phyloP scores from a whole-genome alignment of 2,888 invertebrate genomes.

The Oscheius myriophilus region DNA sequence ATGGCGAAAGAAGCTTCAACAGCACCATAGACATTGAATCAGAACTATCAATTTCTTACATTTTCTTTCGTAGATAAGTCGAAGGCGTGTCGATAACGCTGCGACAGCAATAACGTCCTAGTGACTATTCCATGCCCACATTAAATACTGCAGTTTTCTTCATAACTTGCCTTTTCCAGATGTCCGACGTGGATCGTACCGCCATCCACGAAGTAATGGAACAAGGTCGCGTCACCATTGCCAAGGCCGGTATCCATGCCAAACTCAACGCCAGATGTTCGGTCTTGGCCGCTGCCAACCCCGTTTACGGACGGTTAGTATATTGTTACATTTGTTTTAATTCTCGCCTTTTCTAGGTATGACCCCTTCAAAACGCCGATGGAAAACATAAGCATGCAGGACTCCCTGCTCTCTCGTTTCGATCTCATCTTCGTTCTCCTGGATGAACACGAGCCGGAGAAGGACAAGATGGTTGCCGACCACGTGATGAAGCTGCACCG shows the following conservation, averaged over 20 bases:
- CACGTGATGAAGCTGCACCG: slow-evolving; percentile 97
- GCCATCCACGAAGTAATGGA: slow-evolving; percentile 99
- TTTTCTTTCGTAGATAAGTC: background rate
- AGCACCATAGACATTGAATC: background rate
- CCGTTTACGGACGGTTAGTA: slow-evolving; percentile 89
- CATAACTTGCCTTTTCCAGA: slow-evolving; percentile 78
- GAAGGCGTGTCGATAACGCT: background rate
- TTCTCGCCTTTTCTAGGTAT: slow-evolving; percentile 77
- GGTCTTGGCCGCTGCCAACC: slow-evolving; percentile 98
- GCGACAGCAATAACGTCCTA: background rate
- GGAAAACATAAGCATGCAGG: slow-evolving; percentile 99
- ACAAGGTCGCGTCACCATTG: slow-evolving; percentile 92
- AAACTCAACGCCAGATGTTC: slow-evolving; percentile 95
- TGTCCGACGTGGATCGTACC: slow-evolving; percentile 98
- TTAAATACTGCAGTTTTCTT: too few relatives aligned
- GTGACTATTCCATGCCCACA: background rate
- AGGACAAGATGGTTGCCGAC: slow-evolving; percentile 90
- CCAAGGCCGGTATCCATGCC: slow-evolving; percentile 95
- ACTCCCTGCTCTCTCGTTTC: slow-evolving; percentile 94
- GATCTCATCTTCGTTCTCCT: slow-evolving; percentile 96
- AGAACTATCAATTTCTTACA: background rate
- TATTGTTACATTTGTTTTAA: slow-evolving; percentile 71
- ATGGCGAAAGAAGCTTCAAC: background rate
- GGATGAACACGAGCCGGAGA: slow-evolving; percentile 86
- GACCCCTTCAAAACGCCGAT: slow-evolving; percentile 99